A percentile compares a stretch with the other conserved stretches of the same genome.
Conservation (phyloP, 2,888 invertebrate genomes). For the Epsilonema sp. region DNA sequence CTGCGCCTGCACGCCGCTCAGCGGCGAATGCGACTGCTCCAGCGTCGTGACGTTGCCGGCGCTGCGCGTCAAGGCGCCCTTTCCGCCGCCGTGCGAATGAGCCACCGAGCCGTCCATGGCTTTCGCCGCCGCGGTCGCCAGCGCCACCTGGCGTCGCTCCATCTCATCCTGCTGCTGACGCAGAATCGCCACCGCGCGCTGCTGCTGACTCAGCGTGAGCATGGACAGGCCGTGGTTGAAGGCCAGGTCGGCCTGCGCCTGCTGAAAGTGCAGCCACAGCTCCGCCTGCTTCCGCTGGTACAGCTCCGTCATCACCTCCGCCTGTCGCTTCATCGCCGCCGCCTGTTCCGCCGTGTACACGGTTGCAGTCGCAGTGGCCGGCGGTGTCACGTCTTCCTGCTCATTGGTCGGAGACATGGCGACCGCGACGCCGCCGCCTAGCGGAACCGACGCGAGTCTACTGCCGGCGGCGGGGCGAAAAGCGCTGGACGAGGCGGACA, state of each 20-base stretch:
- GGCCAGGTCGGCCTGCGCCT: constrained; percentile 2
- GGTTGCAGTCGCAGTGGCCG: too few species aligned
- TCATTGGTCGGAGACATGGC: too few species aligned
- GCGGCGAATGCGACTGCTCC: neutral
- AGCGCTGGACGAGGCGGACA: too few species aligned
- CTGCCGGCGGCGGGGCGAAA: too few species aligned
- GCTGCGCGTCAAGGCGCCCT: neutral
- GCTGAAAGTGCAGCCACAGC: constrained; percentile 4
- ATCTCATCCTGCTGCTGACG: neutral
- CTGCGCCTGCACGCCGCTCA: neutral
- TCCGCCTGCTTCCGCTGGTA: constrained; percentile 4
- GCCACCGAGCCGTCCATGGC: neutral
- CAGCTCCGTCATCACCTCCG: too few species aligned
- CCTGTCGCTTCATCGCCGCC: too few species aligned
- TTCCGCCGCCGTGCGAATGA: neutral
- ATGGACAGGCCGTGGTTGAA: neutral
- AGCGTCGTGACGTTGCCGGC: too few species aligned
- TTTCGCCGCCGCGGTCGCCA: neutral
- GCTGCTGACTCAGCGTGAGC: neutral
- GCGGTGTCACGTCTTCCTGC: too few species aligned
- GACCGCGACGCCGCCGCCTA: too few species aligned
- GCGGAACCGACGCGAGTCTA: too few species aligned
- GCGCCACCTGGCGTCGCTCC: neutral
- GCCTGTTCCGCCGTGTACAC: too few species aligned
- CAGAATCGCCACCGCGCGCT: neutral